Evolutionary conservation across 2,888 invertebrate genomes (phyloP).

Genomic region (Monochamus alternatus): DNA sequence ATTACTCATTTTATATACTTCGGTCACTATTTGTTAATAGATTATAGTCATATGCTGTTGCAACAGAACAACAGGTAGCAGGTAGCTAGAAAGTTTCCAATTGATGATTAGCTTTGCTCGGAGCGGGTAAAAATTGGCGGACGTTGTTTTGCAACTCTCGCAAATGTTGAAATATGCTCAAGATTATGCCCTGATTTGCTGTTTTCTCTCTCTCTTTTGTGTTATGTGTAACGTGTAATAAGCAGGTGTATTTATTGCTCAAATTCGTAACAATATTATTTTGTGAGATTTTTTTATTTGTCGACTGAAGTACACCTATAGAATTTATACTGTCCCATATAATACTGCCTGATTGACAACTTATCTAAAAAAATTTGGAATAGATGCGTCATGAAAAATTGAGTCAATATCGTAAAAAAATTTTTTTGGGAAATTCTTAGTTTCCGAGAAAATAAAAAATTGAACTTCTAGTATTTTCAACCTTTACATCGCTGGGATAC

Average conservation of each 20-base stretch:
- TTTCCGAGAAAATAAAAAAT: too few species aligned
- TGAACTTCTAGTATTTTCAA: too few species aligned
- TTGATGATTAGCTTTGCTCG: constrained; percentile 31
- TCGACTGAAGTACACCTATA: too few species aligned
- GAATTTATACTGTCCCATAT: too few species aligned
- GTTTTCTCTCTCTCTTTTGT: constrained; percentile 16
- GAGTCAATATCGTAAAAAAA: too few species aligned
- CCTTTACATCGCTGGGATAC: too few species aligned
- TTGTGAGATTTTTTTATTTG: too few species aligned
- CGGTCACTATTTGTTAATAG: constrained; percentile 69
- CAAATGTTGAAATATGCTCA: constrained; percentile 30
- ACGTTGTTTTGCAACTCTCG: constrained; percentile 36
- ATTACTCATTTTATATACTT: constrained; percentile 69
- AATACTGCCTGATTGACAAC: too few species aligned
- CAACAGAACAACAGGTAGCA: constrained; percentile 50
- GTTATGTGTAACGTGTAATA: background rate
- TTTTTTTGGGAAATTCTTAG: too few species aligned
- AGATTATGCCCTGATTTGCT: constrained; percentile 22
- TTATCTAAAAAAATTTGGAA: too few species aligned
- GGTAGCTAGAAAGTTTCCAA: constrained; percentile 52
- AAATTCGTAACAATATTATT: background rate
- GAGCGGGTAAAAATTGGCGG: constrained; percentile 27
- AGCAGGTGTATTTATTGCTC: background rate
- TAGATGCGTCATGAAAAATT: too few species aligned
- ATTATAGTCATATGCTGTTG: constrained; percentile 55